phyloP scores from a whole-genome alignment of 2,113 vertebrate genomes.

The Tyto alba region DNA sequence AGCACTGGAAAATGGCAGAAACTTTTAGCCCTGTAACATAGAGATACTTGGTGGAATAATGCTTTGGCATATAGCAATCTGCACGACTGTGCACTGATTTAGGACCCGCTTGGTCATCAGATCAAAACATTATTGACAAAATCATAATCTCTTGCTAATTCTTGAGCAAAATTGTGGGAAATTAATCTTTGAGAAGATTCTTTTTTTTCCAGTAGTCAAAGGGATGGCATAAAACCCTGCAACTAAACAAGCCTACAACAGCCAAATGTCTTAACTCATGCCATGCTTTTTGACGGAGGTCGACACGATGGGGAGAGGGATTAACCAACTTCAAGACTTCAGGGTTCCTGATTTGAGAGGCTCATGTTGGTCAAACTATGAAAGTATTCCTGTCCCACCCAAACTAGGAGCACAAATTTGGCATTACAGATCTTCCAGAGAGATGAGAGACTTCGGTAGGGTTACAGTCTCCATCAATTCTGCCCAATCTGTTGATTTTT shows the following conservation, averaged over 20 bases:
- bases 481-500: not conserved
- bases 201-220: not conserved
- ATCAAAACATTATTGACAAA: not conserved
- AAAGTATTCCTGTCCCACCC: not conserved
- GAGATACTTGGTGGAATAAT: not conserved
- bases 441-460: not conserved
- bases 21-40: not conserved
- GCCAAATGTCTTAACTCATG: not conserved
- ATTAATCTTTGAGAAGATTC: not conserved
- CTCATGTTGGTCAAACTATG: not conserved
- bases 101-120: not conserved
- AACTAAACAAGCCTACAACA: not conserved
- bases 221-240: not conserved
- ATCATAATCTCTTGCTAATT: not conserved
- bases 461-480: not conserved
- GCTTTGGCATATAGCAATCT: not conserved
- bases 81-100: not conserved
- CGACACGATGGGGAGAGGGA: not conserved
- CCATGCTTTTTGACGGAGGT: not conserved
- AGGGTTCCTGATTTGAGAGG: not conserved
- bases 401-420: not conserved
- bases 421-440: not conserved
- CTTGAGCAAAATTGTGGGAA: not conserved
- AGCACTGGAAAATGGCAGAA: not conserved
- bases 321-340: not conserved